Evolutionary conservation across 2,888 invertebrate genomes (phyloP), one percentile per base, ranked within the genome.

Genomic region (Patella ulyssiponensis): DNA sequence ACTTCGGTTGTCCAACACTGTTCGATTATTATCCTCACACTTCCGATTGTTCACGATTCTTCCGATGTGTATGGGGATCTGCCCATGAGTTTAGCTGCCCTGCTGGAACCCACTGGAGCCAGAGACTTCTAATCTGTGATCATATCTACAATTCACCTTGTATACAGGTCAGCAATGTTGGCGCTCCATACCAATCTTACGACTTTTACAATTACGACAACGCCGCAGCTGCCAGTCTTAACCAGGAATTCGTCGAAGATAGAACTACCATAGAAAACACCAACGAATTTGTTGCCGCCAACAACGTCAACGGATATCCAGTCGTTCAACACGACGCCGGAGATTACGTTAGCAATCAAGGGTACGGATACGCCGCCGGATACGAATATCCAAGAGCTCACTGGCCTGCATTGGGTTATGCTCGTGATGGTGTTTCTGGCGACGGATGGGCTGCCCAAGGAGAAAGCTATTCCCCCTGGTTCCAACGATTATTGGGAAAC

Each of bases 11-110:
- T 54, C 81, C 81, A 12, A 79, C 82, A 53, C 76, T 81, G 53
- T 83, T 83, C 74, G 81, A 80, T 75, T 84, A 79, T 77, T 80
- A 81, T 53, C 79, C 80, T 2, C 80, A 84, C 69, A 69, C 73
- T 3, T 23, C 78, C 23, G 82, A 84, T 78, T 84, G 84, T 74
- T 72, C 77, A 56, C 78, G 77, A 79, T 84, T 81, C 76, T 84
- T 81, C 64, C 77, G 81, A 11, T 84, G 84, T 75, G 76, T 81
- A 53, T 82, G 81, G 80, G 84, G 84, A 1, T 73, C 77, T 23
- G 79, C 79, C 4, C 64, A 74, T 52, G 75, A 72, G 53, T 80
- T 81, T 73, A 56, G 51, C 44, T 84, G 84, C 27, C 80, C 82
- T 0, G 56, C 72, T 14, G 80, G 79, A 1, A 81, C 81, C 11